phyloP scores from a whole-genome alignment of 2,888 invertebrate genomes.

The Ceriagrion tenellum region DNA sequence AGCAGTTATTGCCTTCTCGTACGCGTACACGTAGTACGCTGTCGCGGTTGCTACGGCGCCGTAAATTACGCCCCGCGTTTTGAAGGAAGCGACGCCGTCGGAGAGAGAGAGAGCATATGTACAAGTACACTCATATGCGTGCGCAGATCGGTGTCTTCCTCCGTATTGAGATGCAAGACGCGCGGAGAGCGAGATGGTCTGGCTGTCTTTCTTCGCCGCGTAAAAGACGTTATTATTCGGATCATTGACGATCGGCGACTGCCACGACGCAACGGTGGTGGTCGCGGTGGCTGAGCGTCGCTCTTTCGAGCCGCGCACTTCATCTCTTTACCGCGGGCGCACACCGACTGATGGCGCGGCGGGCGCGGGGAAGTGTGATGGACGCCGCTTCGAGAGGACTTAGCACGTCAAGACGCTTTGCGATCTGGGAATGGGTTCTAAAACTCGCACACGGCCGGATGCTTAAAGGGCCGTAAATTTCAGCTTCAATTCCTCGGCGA shows the following conservation, averaged over 20 bases:
- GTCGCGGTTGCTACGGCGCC: neutral
- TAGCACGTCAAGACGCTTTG: neutral
- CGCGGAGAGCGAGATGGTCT: neutral
- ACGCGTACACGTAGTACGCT: neutral
- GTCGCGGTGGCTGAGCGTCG: neutral
- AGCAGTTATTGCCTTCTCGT: slow-evolving; percentile 2
- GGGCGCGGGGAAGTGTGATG: neutral
- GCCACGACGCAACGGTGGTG: neutral
- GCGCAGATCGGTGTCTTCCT: neutral
- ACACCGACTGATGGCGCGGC: neutral
- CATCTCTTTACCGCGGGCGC: neutral
- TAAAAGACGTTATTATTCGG: slow-evolving; percentile 12
- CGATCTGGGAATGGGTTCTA: slow-evolving; percentile 18
- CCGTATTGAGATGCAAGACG: neutral
- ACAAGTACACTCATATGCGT: neutral
- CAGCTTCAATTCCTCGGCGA: slow-evolving; percentile 14
- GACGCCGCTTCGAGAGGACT: neutral
- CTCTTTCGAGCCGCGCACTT: too few species aligned
- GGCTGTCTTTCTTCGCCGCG: slow-evolving; percentile 2
- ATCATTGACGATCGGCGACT: neutral
- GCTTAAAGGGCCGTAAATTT: slow-evolving; percentile 31
- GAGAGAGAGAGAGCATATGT: neutral
- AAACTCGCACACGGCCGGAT: neutral
- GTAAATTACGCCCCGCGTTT: slow-evolving; percentile 22
- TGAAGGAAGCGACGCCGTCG: neutral